Base-by-base conservation (phyloP, 1,140 invertebrate genomes). In the Carcinoscorpius rotundicauda region DNA sequence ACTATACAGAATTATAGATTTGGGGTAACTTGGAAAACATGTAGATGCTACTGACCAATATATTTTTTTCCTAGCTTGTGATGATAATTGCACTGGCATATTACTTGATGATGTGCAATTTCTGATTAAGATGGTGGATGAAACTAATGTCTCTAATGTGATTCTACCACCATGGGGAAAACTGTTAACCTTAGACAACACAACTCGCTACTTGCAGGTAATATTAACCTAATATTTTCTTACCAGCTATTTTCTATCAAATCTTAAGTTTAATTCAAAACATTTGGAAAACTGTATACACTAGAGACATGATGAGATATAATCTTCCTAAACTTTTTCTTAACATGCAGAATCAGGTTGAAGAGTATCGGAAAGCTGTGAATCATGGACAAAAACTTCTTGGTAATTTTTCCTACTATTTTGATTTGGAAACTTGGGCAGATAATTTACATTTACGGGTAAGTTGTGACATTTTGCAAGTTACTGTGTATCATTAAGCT, bases 71-170 rank as follows among this genome's bases (percentile, higher is more conserved):
- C 29, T 70, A 93, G 91, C 88, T 29, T 98, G 95, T 76, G 81
- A 87, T 70, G 91, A 94, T 73, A 91, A 91, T 61, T 98, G 96
- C 72, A 92, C 90, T 3, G 85, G 89, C 64, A 80, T 88, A 1
- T 78, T 98, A 4, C 80, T 98, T 62, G 81, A 88, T 68, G 84
- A 87, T 51, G 74, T 91, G 3, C 83, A 87, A 66, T 71, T 64
- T 60, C 51, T 70, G 29, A 56, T 62, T n/a, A 11, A 49, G 4
- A 57, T 70, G 6, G 4, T 70, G 10, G 53, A 60, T 4, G 64
- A 69, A 56, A 58, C 59, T 75, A 74, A 78, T 61, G 82, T 80
- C 8, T 78, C 83, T 29, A 84, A 82, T 11, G 79, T 84, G n/a
- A 83, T 87, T 67, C 86, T 87, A 3, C 83, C 87, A 5, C 89